Base-by-base conservation (phyloP, 2,797 vertebrate species). In the Periophthalmus magnuspinnatus region DNA sequence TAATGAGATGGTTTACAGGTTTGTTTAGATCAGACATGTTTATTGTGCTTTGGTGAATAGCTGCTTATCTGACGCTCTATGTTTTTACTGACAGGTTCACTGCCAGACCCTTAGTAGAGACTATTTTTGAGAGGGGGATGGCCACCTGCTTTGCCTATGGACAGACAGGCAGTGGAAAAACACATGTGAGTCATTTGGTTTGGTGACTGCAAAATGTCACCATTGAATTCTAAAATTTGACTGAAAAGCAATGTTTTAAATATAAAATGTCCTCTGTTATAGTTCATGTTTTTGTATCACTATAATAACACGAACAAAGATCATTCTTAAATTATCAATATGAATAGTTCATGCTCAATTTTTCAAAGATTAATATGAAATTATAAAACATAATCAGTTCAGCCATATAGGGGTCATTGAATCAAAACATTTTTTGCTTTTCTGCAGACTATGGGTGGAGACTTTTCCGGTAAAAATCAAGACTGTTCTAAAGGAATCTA, bases 401-500 rank as follows among this genome's bases (percentile, higher is more conserved):
- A 41, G 2, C 10, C 38, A 11, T 54, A 9, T 21, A 22, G 4
- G 6, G 1, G 2, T 6, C 6, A 8, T 22, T 66, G 34, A 28
- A 1, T 34, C 1, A 1, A 8, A 59, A 59, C 1, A 2, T 19
- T 19, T 33, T 36, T 36, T 32, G 2, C 62, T 62, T 57, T 81
- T 19, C 58, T 67, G 60, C 65, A 99, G 97, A 99, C 97, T 1
- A 99, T 99, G 97, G 97, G 97, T 76, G 97, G 97, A 17, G 97
- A 99, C 80, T 99, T 99, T 87, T 98, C 95, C 1, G 97, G 97
- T 77, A 99, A 96, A 92, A 99, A 97, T 83, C 97, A 99, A 88
- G 97, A 99, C 89, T 99, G 97, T 90, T 95, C 97, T 64, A 99
- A 99, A 92, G 97, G 97, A 78, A 95, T 99, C 92, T 99, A 99